phyloP scores from a whole-genome alignment of 2,113 vertebrate genomes.

The Apus apus region DNA sequence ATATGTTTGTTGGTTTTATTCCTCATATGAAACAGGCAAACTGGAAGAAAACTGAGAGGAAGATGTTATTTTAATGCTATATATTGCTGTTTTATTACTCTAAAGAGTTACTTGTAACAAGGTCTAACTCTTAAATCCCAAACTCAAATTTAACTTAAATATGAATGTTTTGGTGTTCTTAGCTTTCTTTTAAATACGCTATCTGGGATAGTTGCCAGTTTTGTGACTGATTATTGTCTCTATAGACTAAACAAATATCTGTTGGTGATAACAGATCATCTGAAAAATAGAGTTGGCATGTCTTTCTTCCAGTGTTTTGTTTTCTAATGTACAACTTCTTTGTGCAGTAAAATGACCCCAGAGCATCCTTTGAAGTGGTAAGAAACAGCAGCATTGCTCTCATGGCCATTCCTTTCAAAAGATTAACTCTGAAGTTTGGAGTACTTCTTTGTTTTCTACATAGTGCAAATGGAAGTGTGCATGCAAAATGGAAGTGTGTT shows the following conservation, averaged over 20 bases:
- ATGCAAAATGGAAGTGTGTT: not conserved
- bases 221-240: not conserved
- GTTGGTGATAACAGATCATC: not conserved
- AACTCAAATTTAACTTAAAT: not conserved
- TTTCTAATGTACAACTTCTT: not conserved
- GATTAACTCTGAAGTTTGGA: not conserved
- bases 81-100: not conserved
- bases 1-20: fast-evolving
- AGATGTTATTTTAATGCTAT: not conserved
- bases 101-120: not conserved
- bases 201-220: not conserved
- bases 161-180: not conserved
- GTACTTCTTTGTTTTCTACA: not conserved
- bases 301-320: not conserved
- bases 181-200: not conserved
- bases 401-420: not conserved
- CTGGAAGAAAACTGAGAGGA: not conserved
- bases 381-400: not conserved
- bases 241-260: not conserved
- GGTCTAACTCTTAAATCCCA: not conserved
- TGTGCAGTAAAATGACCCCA: not conserved
- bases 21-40: not conserved
- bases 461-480: not conserved
- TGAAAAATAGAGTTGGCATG: not conserved
- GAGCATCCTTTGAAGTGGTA: not conserved